A percentile compares a stretch with the other conserved stretches of the same genome.
phyloP scores from a whole-genome alignment of 64 coral and sea anemone species.

The Anthopleura sola region DNA sequence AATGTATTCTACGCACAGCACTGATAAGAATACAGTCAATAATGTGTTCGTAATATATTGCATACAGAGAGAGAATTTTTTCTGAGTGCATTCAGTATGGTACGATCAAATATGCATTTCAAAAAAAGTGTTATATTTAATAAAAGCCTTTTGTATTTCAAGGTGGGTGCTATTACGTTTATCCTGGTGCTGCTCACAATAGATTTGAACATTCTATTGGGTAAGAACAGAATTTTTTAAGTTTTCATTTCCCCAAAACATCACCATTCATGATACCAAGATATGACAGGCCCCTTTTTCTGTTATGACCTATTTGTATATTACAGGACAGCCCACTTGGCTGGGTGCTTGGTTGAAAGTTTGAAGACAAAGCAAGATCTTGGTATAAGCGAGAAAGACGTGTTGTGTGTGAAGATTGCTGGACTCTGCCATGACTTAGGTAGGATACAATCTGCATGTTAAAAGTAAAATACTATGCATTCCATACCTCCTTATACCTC shows the following conservation, averaged over 20 bases:
- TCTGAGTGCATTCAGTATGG: no score
- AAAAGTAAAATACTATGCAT: no score
- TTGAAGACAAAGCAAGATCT: slow-evolving; percentile 62
- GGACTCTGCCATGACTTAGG: slow-evolving; percentile 97
- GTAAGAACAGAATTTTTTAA: slow-evolving; percentile 42
- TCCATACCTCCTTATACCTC: no score
- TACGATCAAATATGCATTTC: no score
- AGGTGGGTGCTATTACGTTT: slow-evolving; percentile 85
- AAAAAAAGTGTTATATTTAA: no score
- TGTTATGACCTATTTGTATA: neutral
- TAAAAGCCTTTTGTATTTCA: no score
- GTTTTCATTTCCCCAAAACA: neutral
- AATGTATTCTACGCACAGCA: no score
- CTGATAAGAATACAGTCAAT: no score
- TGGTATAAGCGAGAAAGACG: slow-evolving; percentile 65
- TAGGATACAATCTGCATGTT: neutral
- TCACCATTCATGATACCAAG: neutral
- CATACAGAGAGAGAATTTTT: no score
- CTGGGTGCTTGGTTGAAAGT: slow-evolving; percentile 59
- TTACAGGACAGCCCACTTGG: slow-evolving; percentile 70
- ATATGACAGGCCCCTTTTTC: neutral
- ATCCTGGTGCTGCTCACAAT: slow-evolving; percentile 89
- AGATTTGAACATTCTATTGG: slow-evolving; percentile 83
- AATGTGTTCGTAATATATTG: no score
- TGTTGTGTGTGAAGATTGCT: slow-evolving; percentile 80